Conservation (phyloP, 1,140 invertebrate genomes). For the Teleogryllus occipitalis region DNA sequence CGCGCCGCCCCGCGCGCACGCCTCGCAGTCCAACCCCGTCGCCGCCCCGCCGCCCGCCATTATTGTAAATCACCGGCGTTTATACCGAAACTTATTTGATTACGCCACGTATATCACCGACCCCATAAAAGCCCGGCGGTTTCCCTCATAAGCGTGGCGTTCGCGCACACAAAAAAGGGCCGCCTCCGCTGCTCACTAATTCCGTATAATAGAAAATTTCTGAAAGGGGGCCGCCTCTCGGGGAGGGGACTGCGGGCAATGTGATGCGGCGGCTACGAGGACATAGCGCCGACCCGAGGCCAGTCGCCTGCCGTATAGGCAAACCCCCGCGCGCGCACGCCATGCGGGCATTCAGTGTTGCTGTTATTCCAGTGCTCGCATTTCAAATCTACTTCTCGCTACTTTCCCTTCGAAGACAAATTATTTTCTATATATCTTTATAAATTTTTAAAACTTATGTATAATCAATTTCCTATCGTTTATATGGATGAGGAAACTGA, state of each 20-base stretch:
- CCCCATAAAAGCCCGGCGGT: not conserved
- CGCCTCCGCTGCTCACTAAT: not conserved
- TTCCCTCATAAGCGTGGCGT: not conserved
- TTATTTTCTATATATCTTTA: no score
- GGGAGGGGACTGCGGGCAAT: not conserved
- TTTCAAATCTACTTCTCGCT: no score
- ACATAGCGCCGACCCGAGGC: not conserved
- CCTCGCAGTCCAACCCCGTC: not conserved
- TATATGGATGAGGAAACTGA: no score
- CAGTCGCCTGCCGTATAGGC: not conserved
- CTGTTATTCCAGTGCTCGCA: no score
- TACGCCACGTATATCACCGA: not conserved
- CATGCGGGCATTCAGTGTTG: not conserved
- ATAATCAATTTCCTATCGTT: no score
- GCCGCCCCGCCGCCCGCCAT: not conserved
- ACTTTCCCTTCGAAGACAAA: no score
- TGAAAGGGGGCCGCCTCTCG: not conserved
- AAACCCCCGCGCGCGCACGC: not conserved
- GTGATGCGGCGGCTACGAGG: not conserved
- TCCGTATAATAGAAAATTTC: not conserved
- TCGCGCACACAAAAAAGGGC: not conserved
- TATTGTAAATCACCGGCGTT: not conserved
- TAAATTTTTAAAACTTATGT: no score
- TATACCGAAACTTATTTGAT: constrained; percentile 5
- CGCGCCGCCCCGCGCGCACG: no score